Percentiles rank a stretch among this genome's conserved stretches.
Evolutionary conservation across 2,888 invertebrate species (phyloP).

Genomic region (Sinhomidia bicolor): DNA sequence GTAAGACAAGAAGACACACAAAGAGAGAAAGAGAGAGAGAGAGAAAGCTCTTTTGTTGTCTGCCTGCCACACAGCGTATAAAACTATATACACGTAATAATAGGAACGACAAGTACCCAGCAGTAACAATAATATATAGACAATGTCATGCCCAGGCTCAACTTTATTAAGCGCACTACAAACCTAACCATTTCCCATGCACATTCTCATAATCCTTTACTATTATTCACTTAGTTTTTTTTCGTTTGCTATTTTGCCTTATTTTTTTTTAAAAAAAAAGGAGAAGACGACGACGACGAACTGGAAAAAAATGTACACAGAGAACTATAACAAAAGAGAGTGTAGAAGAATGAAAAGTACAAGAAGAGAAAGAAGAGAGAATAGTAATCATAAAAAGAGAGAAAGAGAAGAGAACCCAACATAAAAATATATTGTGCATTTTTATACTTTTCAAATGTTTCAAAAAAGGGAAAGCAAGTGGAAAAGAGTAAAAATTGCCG

Average conservation of each 20-base stretch:
- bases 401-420: not conserved
- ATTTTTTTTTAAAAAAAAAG: not conserved
- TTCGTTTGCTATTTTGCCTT: not conserved
- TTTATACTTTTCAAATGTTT: not conserved
- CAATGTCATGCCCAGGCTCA: slow-evolving; percentile 64
- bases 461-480: not conserved
- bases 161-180: slow-evolving; percentile 64
- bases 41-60: no score
- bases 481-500: not conserved
- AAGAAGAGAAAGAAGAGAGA: not conserved
- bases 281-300: not conserved
- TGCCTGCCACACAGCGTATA: not conserved
- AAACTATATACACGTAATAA: not conserved
- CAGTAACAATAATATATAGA: slow-evolving; percentile 64
- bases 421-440: not conserved
- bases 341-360: not conserved
- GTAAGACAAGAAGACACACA: no score
- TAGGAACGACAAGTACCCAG: slow-evolving; percentile 42
- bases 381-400: not conserved
- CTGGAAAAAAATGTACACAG: not conserved
- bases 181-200: slow-evolving; percentile 55
- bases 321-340: no score
- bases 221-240: slow-evolving; percentile 1
- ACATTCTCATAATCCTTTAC: slow-evolving; percentile 69
- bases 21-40: no score